Conservation (phyloP, 2,797 vertebrate species). For the Coregonus suidteri region DNA sequence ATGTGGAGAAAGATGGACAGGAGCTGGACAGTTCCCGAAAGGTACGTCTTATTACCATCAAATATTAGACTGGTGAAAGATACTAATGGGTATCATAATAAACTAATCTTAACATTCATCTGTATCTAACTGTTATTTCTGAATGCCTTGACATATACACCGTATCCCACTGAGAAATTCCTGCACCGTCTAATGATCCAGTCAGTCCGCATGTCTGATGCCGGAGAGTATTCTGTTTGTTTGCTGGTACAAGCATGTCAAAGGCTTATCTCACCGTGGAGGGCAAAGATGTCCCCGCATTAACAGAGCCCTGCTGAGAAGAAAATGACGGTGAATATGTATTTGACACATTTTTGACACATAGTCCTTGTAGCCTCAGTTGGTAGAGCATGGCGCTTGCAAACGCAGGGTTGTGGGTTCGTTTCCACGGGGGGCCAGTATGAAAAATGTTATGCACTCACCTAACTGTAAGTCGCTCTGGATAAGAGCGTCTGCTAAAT, state of each 20-base stretch:
- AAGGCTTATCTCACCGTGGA: constrained; percentile 89
- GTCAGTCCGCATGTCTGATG: constrained; percentile 88
- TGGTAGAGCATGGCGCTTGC: too few relatives aligned
- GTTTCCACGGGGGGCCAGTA: too few relatives aligned
- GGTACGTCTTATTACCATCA: constrained; percentile 64
- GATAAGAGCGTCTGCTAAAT: too few relatives aligned
- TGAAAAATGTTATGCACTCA: too few relatives aligned
- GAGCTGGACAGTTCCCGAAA: constrained; percentile 87
- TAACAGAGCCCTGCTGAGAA: constrained; percentile 69
- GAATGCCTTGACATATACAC: constrained; percentile 72
- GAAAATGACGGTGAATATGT: constrained; percentile 68
- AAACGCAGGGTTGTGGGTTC: too few relatives aligned
- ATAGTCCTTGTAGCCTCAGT: too few relatives aligned
- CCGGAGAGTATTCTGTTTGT: constrained; percentile 91
- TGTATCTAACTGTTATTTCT: neutral
- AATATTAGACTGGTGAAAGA: neutral
- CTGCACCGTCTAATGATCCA: constrained; percentile 93
- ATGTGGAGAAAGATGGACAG: constrained; percentile 97
- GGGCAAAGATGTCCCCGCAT: constrained; percentile 88
- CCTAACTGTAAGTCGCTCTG: neutral
- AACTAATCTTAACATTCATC: neutral
- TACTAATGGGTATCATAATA: neutral
- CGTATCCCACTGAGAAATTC: constrained; percentile 87
- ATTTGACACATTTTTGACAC: neutral
- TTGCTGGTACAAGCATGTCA: constrained; percentile 92